Evolutionary conservation across 2,113 vertebrate genomes (phyloP), one percentile per base, ranked within the genome.

Genomic region (Bos javanicus): DNA sequence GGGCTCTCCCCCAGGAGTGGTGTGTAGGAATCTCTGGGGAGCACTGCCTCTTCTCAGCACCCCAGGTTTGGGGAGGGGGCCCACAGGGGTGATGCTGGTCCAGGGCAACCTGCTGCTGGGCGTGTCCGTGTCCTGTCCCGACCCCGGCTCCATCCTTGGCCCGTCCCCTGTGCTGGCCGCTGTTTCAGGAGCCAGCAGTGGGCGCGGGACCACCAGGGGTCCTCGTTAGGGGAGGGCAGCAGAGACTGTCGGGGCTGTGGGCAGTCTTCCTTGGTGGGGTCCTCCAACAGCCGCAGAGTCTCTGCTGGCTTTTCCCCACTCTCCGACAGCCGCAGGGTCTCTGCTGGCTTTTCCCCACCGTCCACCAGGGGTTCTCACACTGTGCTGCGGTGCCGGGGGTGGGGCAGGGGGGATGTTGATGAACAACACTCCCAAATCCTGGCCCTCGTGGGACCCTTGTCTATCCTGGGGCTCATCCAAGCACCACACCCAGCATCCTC

Each of bases 261-360:
- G 0, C 5, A 6, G 1, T 57, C 81, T 50, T 48, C 43, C 6
- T 21, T 6, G 30, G 25, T 36, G 54, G 36, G 78, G 26, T 39
- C 74, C 1, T 0, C 39, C 1, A 2, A 13, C 13, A 39, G 67
- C 46, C 6, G 0, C 59, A 16, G 50, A 0, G 7, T 9, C 64
- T 30, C 26, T 1, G 26, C 56, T 39, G 36, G 12, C 56, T 30
- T 28, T 62, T 62, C 15, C 19, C 80, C 3, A 26, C 5, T 2
- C 1, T 7, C 76, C n/a, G 2, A 11, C 17, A n/a, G 64, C 39
- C 25, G 0, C 56, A 14, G 48, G 1, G 6, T 7, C 60, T 26
- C 23, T 1, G 25, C 54, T n/a, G 33, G 10, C 54, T 33, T 25
- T 36, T 52, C 19, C 19, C 80, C 3, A 26, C 5, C 4, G 3